Evolutionary conservation across 2,888 invertebrate species (phyloP).

Genomic region (Cecidostiba fungosa): DNA sequence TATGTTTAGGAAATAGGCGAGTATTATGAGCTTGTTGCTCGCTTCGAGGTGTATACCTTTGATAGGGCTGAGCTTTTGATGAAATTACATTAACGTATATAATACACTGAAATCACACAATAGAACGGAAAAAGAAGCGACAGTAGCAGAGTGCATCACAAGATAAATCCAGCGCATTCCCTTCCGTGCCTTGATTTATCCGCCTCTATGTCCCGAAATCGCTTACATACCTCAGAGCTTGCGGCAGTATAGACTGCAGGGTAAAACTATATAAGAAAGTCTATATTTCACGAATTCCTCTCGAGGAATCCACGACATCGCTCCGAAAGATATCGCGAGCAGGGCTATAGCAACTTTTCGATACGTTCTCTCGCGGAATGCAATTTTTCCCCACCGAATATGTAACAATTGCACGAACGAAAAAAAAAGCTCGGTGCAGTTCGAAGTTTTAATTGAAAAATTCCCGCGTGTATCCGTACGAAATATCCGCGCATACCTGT

Average conservation of each 20-base stretch:
- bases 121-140: neutral
- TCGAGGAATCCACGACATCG: neutral
- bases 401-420: neutral
- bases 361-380: neutral
- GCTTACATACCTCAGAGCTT: neutral
- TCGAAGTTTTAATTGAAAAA: constrained; percentile 50
- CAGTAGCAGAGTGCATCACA: too few species aligned
- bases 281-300: neutral
- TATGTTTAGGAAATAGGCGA: neutral
- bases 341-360: too few species aligned
- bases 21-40: too few species aligned
- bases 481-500: too few species aligned
- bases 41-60: too few species aligned
- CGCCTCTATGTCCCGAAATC: neutral
- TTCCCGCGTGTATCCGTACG: neutral
- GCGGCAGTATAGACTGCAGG: neutral
- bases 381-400: neutral
- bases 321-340: neutral
- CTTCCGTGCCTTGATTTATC: neutral
- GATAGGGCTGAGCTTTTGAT: too few species aligned
- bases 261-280: neutral
- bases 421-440: neutral
- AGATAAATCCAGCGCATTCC: neutral
- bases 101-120: neutral
- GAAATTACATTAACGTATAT: too few species aligned